Percentiles rank a stretch among this genome's conserved stretches.
Evolutionary conservation across 2,888 invertebrate genomes (phyloP).

Genomic region (Gibbula magus): DNA sequence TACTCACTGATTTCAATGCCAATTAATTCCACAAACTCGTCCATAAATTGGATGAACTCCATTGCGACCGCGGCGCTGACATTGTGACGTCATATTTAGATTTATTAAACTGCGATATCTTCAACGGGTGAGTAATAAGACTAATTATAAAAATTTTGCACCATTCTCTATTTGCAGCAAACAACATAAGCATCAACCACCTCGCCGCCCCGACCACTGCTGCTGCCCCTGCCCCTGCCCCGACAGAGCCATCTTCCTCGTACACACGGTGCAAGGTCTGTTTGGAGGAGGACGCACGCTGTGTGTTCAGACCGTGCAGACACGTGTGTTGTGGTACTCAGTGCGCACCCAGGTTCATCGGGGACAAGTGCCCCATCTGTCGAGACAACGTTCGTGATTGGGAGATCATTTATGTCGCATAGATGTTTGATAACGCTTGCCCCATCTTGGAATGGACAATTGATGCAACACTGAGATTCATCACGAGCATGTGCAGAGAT

Average conservation of each 20-base stretch:
- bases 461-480: too few relatives aligned
- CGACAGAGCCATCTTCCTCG: not conserved
- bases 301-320: conserved; percentile 42
- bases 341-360: conserved; percentile 35
- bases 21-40: too few relatives aligned
- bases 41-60: too few relatives aligned
- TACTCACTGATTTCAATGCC: too few relatives aligned
- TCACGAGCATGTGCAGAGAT: too few relatives aligned
- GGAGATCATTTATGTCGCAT: not conserved
- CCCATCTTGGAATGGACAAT: too few relatives aligned
- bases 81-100: too few relatives aligned
- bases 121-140: too few relatives aligned
- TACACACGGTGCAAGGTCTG: conserved; percentile 39
- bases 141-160: not conserved
- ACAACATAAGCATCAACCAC: not conserved
- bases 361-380: conserved; percentile 40
- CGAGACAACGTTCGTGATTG: conserved; percentile 22
- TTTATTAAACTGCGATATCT: too few relatives aligned
- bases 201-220: not conserved
- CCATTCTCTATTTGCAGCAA: not conserved
- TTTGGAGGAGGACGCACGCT: conserved; percentile 33
- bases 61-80: too few relatives aligned
- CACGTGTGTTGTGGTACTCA: conserved; percentile 41
- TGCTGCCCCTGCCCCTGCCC: not conserved
- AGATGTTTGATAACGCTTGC: not conserved